Base-by-base conservation (phyloP, 2,113 vertebrate genomes). In the Uropsilus gracilis region DNA sequence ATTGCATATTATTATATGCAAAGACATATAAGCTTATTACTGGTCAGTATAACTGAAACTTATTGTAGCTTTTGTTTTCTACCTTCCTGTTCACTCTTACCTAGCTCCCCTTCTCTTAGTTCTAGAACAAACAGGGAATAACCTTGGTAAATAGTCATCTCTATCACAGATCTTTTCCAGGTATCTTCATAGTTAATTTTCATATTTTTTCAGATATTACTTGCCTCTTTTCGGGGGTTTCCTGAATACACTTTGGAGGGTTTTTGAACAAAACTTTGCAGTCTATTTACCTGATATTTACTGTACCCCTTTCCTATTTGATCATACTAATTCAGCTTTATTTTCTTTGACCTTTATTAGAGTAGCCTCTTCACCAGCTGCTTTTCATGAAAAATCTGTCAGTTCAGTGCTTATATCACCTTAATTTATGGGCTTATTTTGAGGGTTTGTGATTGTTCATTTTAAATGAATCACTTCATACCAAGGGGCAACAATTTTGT, bases 131-230 rank as follows among this genome's bases (percentile, higher is more conserved):
- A 75, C 2, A 53, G 30, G 11, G 4, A 0, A 32, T 6, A 32
- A 5, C 1, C 26, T 69, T 90, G 22, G 24, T 3, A 22, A 4
- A 4, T 28, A 6, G 10, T 84, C 20, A 6, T 57, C 32, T 2
- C 0, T 12, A 3, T 18, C 17, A 34, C 4, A 13, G 34, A 18
- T 2, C 12, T 37, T 24, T 28, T 16, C 9, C 28, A 20, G 32
- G 2, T 64, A 10, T 50, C 32, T 55, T 78, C 39, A 42, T 1
- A 76, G 3, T 3, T 10, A 55, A 34, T 17, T 53, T 2, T 5
- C 55, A 61, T 2, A 26, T 6, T 24, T 14, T 88, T 55, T 42
- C 73, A 10, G 80, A 10, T 78, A 16, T 28, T 16, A 14, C 42
- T 64, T 16, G 2, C 16, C 17, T 8, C 32, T 77, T 53, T 46